Conservation (phyloP, 2,888 invertebrate species). For the Rhagophthalmus giganteus region DNA sequence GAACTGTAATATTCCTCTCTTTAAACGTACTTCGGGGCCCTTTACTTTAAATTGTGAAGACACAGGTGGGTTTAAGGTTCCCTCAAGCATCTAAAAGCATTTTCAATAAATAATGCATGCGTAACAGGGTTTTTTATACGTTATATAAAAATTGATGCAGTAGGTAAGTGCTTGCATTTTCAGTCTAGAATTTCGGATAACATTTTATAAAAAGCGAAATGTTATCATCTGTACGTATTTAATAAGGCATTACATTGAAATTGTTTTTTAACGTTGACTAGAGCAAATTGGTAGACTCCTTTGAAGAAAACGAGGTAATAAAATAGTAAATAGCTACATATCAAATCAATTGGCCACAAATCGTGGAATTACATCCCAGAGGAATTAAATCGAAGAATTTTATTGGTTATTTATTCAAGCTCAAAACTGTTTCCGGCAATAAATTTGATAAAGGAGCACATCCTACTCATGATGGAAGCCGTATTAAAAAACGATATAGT, state of each 20-base stretch:
- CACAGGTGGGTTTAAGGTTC: constrained; percentile 44
- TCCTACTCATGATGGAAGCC: not conserved
- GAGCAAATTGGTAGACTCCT: not conserved
- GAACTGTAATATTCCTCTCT: not conserved
- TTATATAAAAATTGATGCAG: constrained; percentile 28
- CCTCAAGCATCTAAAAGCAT: constrained; percentile 50
- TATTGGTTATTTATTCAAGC: constrained; percentile 35
- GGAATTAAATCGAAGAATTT: constrained; percentile 33
- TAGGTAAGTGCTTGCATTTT: constrained; percentile 7
- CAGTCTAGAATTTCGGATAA: not conserved
- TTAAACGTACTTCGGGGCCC: constrained; percentile 1
- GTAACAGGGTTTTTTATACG: constrained; percentile 49
- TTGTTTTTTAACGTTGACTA: not conserved
- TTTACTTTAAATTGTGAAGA: constrained; percentile 32
- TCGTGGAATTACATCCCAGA: constrained; percentile 35
- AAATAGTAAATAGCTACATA: constrained; percentile 34
- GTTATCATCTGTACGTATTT: no score
- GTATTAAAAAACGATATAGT: constrained; percentile 2
- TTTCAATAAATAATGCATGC: constrained; percentile 52
- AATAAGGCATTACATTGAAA: no score
- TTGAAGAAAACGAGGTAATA: constrained; percentile 11
- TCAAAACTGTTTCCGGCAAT: constrained; percentile 28
- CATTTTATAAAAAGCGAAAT: no score
- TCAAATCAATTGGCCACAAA: constrained; percentile 48
- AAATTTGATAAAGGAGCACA: constrained; percentile 22